A percentile compares a stretch with the other conserved stretches of the same genome.
These are phyloP conservation scores for Umimayanthus kanabou DNA, from an alignment of 92 coral and sea anemone genomes.

Conservation along the genomic window DNA sequence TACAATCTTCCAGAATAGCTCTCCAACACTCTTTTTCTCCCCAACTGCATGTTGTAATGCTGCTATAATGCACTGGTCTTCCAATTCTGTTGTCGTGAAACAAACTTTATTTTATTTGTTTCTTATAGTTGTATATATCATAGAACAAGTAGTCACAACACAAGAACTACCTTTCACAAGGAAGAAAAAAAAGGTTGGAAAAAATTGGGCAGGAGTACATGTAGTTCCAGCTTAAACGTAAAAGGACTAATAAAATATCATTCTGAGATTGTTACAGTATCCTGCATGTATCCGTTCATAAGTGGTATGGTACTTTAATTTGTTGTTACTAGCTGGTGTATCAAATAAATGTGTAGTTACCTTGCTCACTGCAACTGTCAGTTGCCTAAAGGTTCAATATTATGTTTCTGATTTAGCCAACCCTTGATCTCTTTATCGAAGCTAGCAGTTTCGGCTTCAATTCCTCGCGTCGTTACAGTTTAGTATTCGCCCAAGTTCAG, in stretches of 20 bases:
- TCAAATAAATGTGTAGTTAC: not conserved
- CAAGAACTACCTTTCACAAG: too few relatives aligned
- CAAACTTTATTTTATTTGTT: not conserved
- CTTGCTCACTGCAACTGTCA: conserved; percentile 16
- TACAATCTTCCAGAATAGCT: too few relatives aligned
- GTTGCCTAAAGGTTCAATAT: conserved; percentile 8
- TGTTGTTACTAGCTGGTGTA: too few relatives aligned
- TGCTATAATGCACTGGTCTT: conserved; percentile 17
- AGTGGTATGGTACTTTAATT: too few relatives aligned
- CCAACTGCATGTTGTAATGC: conserved; percentile 21
- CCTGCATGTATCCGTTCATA: not conserved
- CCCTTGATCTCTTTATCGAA: not conserved
- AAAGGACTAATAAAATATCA: too few relatives aligned
- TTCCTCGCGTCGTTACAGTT: not conserved
- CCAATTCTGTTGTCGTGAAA: conserved; percentile 10
- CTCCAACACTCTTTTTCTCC: not conserved
- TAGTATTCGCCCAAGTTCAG: conserved; percentile 26
- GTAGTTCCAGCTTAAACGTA: too few relatives aligned
- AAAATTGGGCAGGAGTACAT: too few relatives aligned
- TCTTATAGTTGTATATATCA: too few relatives aligned
- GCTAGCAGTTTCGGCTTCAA: conserved; percentile 7
- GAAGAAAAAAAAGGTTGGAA: too few relatives aligned
- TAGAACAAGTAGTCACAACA: too few relatives aligned
- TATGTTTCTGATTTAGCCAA: not conserved
- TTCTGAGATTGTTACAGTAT: too few relatives aligned